These are phyloP conservation scores for Pteruthius melanotis DNA, from an alignment of 2,113 vertebrate species.

Conservation along the genomic window DNA sequence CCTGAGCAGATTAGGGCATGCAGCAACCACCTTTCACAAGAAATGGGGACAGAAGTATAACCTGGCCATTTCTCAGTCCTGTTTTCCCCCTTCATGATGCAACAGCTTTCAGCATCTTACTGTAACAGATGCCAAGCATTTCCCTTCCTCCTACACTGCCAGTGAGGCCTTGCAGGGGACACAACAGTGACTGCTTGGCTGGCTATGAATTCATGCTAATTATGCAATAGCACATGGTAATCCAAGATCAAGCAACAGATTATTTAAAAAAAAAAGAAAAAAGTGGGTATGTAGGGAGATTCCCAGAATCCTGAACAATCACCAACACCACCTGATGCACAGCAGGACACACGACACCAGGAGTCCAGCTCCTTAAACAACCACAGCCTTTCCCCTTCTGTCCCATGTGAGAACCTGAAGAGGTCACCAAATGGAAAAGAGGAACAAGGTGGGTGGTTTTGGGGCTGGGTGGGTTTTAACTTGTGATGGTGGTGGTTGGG, in stretches of 20 bases:
- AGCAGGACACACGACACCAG: not conserved
- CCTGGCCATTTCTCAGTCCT: not conserved
- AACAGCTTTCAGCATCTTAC: not conserved
- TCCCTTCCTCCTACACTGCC: not conserved
- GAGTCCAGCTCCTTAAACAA: not conserved
- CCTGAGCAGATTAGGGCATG: not conserved
- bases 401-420: not conserved
- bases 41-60: not conserved
- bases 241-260: not conserved
- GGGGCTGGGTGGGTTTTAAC: rapidly evolving
- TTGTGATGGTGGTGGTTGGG: not conserved
- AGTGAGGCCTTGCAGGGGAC: not conserved
- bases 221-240: not conserved
- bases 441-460: not conserved
- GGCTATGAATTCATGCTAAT: not conserved
- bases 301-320: not conserved
- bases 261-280: not conserved
- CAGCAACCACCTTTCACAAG: not conserved
- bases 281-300: not conserved
- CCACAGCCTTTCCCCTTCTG: not conserved
- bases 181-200: not conserved
- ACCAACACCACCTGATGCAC: not conserved
- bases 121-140: not conserved
- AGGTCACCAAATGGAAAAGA: not conserved
- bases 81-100: not conserved